These are phyloP conservation scores for Drosophila engyochracea DNA, from an alignment of 2,888 invertebrate genomes.

Conservation along the genomic window DNA sequence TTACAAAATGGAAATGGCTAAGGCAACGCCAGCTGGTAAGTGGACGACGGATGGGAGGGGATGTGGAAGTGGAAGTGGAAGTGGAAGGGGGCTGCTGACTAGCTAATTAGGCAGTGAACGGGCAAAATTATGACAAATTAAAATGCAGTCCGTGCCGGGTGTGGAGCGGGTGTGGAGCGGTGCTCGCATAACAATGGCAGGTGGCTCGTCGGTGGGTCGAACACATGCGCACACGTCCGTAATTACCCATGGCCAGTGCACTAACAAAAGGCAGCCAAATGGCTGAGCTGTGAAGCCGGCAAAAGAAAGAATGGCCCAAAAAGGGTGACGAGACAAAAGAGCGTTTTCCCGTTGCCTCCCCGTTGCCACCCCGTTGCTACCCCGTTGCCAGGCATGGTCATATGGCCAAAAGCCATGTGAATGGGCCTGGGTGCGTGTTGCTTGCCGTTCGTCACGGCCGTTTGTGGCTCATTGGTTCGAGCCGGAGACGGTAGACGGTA, in stretches of 20 bases:
- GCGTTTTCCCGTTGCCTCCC: neutral
- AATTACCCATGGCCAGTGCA: constrained; percentile 68
- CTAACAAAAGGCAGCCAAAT: constrained; percentile 76
- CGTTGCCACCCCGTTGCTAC: constrained; percentile 16
- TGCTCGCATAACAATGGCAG: constrained; percentile 52
- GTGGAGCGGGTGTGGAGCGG: neutral
- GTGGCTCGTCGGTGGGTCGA: constrained; percentile 38
- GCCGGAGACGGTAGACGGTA: neutral
- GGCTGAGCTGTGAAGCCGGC: constrained; percentile 21
- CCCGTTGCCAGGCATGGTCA: constrained; percentile 12
- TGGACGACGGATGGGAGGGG: neutral
- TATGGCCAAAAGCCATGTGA: constrained; percentile 19
- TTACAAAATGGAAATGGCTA: constrained; percentile 17
- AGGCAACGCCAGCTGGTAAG: constrained; percentile 18
- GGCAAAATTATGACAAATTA: constrained; percentile 77
- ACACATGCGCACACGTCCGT: constrained; percentile 66
- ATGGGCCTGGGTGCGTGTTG: constrained; percentile 48
- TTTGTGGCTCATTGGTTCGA: constrained; percentile 78
- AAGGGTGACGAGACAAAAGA: constrained; percentile 78
- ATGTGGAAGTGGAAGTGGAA: too few species aligned
- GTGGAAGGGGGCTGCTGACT: constrained; percentile 42
- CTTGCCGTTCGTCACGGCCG: constrained; percentile 73
- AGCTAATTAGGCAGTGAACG: constrained; percentile 70
- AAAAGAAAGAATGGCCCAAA: constrained; percentile 34
- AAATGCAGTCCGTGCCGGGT: constrained; percentile 50